A percentile compares a stretch with the other conserved stretches of the same genome.
These are phyloP conservation scores for Corvus moneduloides DNA, from an alignment of 2,113 vertebrate species.

Conservation along the genomic window DNA sequence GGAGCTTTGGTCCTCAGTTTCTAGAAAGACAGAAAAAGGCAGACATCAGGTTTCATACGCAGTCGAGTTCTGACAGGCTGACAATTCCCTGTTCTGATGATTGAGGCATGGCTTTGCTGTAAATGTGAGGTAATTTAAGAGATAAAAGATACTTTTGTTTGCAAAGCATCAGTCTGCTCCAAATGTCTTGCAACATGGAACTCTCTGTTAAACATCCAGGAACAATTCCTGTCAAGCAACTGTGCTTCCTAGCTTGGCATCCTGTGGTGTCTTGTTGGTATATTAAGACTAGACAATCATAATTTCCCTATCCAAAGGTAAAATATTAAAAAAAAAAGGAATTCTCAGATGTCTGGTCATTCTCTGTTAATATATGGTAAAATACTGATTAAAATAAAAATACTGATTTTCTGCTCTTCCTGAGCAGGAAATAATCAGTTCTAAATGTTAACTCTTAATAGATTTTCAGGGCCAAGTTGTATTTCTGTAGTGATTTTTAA, in stretches of 20 bases:
- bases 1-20: not conserved
- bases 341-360: not conserved
- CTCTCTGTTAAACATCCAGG: not conserved
- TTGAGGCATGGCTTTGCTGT: not conserved
- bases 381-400: not conserved
- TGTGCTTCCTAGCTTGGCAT: not conserved
- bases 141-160: slow-evolving; percentile 2
- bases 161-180: not conserved
- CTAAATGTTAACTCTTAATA: not conserved
- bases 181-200: not conserved
- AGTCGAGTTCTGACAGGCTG: not conserved
- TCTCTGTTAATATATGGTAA: not conserved
- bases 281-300: not conserved
- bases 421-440: not conserved
- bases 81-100: not conserved
- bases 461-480: not conserved
- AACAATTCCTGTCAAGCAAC: not conserved
- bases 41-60: accelerated
- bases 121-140: not conserved
- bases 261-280: not conserved
- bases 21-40: not conserved
- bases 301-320: not conserved
- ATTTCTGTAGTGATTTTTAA: not conserved
- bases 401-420: not conserved
- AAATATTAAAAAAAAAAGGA: not conserved